These are phyloP conservation scores for Brachyptera risi DNA, from an alignment of 2,888 invertebrate genomes.

Conservation along the genomic window DNA sequence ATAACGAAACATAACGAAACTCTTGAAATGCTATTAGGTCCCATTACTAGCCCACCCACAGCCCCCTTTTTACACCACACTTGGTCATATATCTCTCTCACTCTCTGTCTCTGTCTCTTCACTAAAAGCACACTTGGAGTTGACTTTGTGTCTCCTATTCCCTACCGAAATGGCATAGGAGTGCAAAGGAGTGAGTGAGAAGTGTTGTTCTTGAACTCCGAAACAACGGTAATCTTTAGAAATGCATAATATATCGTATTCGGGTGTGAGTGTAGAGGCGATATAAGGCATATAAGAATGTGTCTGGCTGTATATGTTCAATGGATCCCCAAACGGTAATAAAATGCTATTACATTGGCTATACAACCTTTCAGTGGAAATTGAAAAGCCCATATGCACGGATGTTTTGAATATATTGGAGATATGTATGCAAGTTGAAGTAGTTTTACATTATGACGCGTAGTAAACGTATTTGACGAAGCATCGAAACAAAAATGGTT, in stretches of 20 bases:
- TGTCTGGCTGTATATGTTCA: neutral
- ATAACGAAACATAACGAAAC: neutral
- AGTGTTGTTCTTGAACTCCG: neutral
- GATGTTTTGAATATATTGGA: neutral
- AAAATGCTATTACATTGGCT: neutral
- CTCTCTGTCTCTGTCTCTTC: too few relatives aligned
- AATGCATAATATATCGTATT: neutral
- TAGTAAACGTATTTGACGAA: conserved; percentile 13
- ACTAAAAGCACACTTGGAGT: neutral
- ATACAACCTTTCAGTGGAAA: conserved; percentile 25
- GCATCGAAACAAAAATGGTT: conserved; percentile 5
- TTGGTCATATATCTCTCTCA: neutral
- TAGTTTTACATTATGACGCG: neutral
- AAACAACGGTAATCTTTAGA: neutral
- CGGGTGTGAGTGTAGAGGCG: neutral
- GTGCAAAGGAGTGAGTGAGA: neutral
- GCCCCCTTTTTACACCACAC: conserved; percentile 1
- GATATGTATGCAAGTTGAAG: too few relatives aligned
- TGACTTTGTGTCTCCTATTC: neutral
- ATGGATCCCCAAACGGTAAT: neutral
- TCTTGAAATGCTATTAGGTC: conserved; percentile 6
- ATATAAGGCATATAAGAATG: neutral
- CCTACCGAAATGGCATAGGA: neutral
- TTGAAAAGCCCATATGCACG: conserved; percentile 24
- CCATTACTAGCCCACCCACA: conserved; percentile 10